Evolutionary conservation across 2,888 invertebrate genomes (phyloP), one percentile per base, ranked within the genome.

Genomic region (Ennomos erosarius): DNA sequence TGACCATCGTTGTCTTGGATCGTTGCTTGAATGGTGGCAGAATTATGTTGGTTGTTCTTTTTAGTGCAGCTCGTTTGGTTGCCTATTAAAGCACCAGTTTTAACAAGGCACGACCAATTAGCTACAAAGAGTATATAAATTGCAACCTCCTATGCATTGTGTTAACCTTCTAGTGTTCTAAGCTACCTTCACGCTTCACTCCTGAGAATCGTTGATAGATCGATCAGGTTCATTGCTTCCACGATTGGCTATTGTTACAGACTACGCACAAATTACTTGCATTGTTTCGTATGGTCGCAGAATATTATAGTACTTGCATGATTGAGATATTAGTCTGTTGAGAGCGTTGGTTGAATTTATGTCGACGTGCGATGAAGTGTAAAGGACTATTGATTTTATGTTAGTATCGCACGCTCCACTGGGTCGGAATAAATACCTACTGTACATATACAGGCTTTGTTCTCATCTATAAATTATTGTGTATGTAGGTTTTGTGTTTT

Each of bases 241-340:
- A 55, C 13, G 38, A 59, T 51, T 39, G 39, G n/a, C 55, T 46
- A 55, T 59, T 55, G 59, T 52, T 43, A 42, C 54, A 50, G 46
- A 12, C 50, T 55, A 50, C 54, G 40, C 46, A 50, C 46, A 55
- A 59, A 55, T 51, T 13, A 42, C 10, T 11, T 43, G 46, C 50
- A 55, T 55, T 55, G 59, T 51, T 43, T 43, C 45, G 34, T 38
- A 38, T 26, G 46, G 16, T 10, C 43, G 39, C 47, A 59, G 50
- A 59, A 59, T 59, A 47, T 51, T n/a, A 3, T 36, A 42, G 47
- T 37, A 16, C 34, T 43, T 9, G 37, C 33, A 49, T 53, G 50
- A 61, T 55, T 51, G 61, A 56, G 56, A 48, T 61, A 57, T 53
- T 49, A 49, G 45, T 53, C 48, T 34, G 34, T 35, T n/a, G 9